Base-by-base conservation (phyloP, 2,113 vertebrate genomes). In the Strix aluco region DNA sequence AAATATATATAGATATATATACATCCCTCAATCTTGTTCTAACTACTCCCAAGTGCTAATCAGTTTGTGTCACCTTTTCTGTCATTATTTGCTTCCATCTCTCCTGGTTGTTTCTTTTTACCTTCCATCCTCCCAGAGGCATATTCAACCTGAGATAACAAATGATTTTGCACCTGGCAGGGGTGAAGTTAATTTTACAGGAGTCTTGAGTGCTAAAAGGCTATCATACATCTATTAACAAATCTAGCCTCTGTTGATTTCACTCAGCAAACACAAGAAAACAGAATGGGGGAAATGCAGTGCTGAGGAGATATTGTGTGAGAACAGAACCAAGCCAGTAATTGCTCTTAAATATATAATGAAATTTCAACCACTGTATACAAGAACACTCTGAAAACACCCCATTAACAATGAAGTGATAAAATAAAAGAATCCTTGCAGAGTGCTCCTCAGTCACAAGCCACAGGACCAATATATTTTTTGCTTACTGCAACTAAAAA, bases 321-420 rank as follows among this genome's bases (percentile, higher is more conserved):
- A 87, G 54, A 92, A 77, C 1, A 2, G 55, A 94, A 94, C 22
- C 6, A 21, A 91, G 30, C 6, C 22, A 69, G 52, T 79, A 97
- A 93, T 54, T 86, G 57, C n/a, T 52, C 65, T 92, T 93, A 66
- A 95, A 92, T 74, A 59, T 52, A 72, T 81, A 79, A 81, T 63
- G 14, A 92, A 51, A 46, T 20, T 87, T 74, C 86, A 88, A 65
- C 29, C 51, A 65, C 23, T 52, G 47, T 67, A 15, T 54, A 46
- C 3, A 8, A 57, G 52, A 88, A 71, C 10, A 61, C 52, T 54
- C 62, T 63, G 83, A 79, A 95, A 91, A 51, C n/a, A 75, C 25
- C 9, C 29, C 9, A 44, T 86, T 90, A 81, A 51, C 75, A 81
- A 57, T 13, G 30, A 91, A 86, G 11, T 65, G 26, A 62, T 51